These are phyloP conservation scores for Upupa epops DNA, from an alignment of 2,113 vertebrate genomes.

Conservation along the genomic window DNA sequence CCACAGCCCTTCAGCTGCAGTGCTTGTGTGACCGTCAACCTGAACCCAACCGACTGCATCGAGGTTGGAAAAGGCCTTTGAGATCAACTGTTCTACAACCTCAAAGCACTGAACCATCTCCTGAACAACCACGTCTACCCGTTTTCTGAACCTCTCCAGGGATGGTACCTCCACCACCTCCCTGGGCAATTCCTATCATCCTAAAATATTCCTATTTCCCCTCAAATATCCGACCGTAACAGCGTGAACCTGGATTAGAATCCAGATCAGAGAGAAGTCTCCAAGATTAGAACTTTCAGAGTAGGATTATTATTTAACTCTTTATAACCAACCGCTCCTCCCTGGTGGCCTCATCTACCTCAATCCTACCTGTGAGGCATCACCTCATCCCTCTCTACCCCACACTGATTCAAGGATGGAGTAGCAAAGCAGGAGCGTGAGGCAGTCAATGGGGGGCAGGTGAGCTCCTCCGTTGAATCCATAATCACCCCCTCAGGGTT, in stretches of 20 bases:
- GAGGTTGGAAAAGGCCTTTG: no score
- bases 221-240: no score
- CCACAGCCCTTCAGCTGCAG: fast-evolving
- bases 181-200: no score
- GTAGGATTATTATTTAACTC: not conserved
- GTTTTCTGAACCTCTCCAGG: no score
- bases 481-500: not conserved
- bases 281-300: not conserved
- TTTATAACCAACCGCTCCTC: not conserved
- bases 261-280: no score
- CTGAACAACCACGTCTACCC: no score
- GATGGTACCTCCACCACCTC: no score
- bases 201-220: no score
- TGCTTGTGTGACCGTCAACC: not conserved
- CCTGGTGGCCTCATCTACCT: not conserved
- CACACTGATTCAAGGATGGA: not conserved
- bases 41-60: not conserved
- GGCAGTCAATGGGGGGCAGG: not conserved
- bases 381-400: not conserved
- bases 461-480: constrained; percentile 2
- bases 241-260: no score
- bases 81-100: no score
- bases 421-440: not conserved
- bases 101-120: no score
- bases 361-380: not conserved